Evolutionary conservation across 2,113 vertebrate genomes (phyloP), one percentile per base, ranked within the genome.

Genomic region (Dipodomys merriami): DNA sequence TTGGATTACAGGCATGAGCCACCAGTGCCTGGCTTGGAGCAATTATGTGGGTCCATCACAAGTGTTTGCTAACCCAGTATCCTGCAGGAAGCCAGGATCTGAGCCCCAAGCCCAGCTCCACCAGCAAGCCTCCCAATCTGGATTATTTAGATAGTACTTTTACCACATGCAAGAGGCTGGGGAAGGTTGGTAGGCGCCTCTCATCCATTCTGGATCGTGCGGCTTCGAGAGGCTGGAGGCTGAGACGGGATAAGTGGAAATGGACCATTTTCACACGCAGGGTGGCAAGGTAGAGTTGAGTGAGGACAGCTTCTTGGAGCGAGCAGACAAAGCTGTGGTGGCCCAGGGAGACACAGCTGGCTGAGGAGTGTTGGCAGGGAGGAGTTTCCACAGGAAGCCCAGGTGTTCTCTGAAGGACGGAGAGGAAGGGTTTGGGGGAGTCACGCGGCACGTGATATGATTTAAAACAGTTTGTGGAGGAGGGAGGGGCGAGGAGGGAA

Each of bases 251-350:
- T 53, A 4, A 2, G 46, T 64, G 46, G 81, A 88, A 27, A 7
- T 23, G 13, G 62, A 27, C 23, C 60, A 72, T 5, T 62, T 16
- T 62, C 73, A 71, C 16, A 74, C 39, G 30, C 67, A 15, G 16
- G 20, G 27, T 64, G 46, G 53, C 22, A 44, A 64, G 33, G 57
- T 60, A 9, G 53, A 29, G 76, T 39, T 74, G 46, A 57, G 74
- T 3, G 29, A 81, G 57, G 77, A 90, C 46, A 73, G 88, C 71
- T 94, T 89, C 91, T 81, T 94, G 87, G 68, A 86, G 25, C 16
- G n/a, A 30, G 46, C 30, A 39, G 86, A 73, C 2, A 0, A 9
- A 53, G 33, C 81, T 89, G 73, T 30, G 88, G 57, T 74, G 84
- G 71, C 76, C 46, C 64, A 6, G 0, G 15, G 39, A 33, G 29